Percentiles rank a stretch among this genome's conserved stretches.
Evolutionary conservation across 2,797 vertebrate genomes (phyloP).

Genomic region (Meda fulgida): DNA sequence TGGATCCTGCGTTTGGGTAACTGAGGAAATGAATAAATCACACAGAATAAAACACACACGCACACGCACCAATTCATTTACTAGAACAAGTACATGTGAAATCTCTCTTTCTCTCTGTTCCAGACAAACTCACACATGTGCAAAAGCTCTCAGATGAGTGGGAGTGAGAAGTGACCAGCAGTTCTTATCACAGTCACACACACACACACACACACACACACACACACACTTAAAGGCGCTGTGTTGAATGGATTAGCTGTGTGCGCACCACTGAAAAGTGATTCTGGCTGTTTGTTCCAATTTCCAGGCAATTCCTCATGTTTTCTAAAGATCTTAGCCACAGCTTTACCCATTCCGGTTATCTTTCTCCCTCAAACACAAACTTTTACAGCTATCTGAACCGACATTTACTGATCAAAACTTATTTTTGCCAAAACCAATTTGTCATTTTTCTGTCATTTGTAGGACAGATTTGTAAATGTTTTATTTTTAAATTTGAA

Average conservation of each 20-base stretch:
- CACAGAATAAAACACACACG: not conserved
- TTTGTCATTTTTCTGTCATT: not conserved
- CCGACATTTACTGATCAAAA: not conserved
- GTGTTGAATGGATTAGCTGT: constrained; percentile 47
- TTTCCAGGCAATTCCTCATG: constrained; percentile 51
- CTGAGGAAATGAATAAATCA: not conserved
- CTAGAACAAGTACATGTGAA: constrained; percentile 38
- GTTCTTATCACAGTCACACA: constrained; percentile 33
- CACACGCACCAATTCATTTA: not conserved
- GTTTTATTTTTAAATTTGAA: not conserved
- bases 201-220: constrained; percentile 4
- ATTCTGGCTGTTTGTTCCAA: constrained; percentile 52
- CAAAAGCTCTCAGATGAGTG: constrained; percentile 40
- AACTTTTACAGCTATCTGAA: not conserved
- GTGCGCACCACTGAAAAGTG: constrained; percentile 30
- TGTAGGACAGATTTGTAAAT: not conserved
- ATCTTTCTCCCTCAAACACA: constrained; percentile 12
- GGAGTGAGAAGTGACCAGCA: constrained; percentile 44
- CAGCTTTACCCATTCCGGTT: constrained; percentile 11
- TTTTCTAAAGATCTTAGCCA: constrained; percentile 47
- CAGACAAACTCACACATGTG: constrained; percentile 33
- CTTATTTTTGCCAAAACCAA: not conserved
- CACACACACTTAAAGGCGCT: constrained; percentile 1
- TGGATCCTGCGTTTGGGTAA: not conserved
- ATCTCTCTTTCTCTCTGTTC: constrained; percentile 17